Evolutionary conservation across 2,888 invertebrate genomes (phyloP).

Genomic region (Morpho helenor): DNA sequence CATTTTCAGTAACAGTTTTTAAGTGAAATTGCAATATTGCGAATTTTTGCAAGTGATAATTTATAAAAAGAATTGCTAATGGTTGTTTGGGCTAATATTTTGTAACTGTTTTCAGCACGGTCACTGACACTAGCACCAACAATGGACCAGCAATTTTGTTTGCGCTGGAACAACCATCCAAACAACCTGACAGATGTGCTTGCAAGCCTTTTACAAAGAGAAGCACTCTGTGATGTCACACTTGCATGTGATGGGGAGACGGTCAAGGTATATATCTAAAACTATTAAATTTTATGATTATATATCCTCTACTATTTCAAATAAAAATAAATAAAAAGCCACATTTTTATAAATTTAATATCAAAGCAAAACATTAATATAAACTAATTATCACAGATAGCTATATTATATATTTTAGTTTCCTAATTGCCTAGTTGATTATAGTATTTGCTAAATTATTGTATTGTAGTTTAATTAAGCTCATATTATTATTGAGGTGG

Average conservation of each 20-base stretch:
- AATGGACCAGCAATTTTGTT: slow-evolving; percentile 93
- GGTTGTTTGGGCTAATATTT: slow-evolving; percentile 44
- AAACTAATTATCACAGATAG: too few relatives aligned
- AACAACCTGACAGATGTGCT: slow-evolving; percentile 94
- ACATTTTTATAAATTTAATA: too few relatives aligned
- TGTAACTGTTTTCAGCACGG: slow-evolving; percentile 64
- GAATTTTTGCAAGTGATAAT: slow-evolving; percentile 26
- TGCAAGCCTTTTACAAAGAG: slow-evolving; percentile 91
- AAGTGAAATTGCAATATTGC: slow-evolving; percentile 20
- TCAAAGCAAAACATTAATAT: too few relatives aligned
- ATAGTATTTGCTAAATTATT: too few relatives aligned
- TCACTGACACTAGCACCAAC: slow-evolving; percentile 79
- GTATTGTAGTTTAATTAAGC: too few relatives aligned
- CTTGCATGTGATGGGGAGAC: slow-evolving; percentile 94
- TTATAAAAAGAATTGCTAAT: slow-evolving; percentile 39
- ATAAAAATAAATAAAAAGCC: too few relatives aligned
- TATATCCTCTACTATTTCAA: not conserved
- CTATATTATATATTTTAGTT: too few relatives aligned
- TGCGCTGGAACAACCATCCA: slow-evolving; percentile 97
- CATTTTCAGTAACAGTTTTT: slow-evolving; percentile 8
- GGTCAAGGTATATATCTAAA: slow-evolving; percentile 80
- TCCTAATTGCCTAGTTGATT: too few relatives aligned
- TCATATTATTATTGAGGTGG: too few relatives aligned
- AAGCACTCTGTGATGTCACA: slow-evolving; percentile 95
- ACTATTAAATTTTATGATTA: not conserved